Percentiles rank a stretch among this genome's conserved stretches.
phyloP scores from a whole-genome alignment of 2,797 vertebrate species.

The Takifugu rubripes region DNA sequence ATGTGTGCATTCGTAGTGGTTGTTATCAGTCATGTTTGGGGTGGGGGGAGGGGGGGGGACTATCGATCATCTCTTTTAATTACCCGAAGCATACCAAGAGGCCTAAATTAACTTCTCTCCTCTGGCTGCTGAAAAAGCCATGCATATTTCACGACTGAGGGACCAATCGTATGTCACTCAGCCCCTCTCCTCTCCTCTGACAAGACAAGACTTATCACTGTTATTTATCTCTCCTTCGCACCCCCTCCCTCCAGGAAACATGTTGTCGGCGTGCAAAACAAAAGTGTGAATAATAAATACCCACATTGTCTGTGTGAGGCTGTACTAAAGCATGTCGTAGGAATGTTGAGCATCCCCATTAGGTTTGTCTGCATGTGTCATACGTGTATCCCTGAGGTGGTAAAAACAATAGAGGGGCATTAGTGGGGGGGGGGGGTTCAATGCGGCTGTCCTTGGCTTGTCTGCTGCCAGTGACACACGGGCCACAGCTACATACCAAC shows the following conservation, averaged over 20 bases:
- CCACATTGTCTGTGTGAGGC: constrained; percentile 40
- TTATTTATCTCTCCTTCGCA: constrained; percentile 70
- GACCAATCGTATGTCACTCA: constrained; percentile 78
- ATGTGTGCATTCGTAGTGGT: constrained; percentile 41
- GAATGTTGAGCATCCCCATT: background rate
- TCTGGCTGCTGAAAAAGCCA: constrained; percentile 77
- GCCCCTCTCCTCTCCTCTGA: constrained; percentile 69
- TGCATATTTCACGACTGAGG: constrained; percentile 80
- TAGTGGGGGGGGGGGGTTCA: constrained; percentile 61
- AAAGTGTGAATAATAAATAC: constrained; percentile 73
- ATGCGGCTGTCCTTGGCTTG: constrained; percentile 68
- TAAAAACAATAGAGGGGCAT: constrained; percentile 64
- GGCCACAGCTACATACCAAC: background rate
- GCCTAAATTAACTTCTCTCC: constrained; percentile 83
- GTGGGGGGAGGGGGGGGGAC: constrained; percentile 47
- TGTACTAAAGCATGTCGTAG: constrained; percentile 44
- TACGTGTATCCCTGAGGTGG: constrained; percentile 52
- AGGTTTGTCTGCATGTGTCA: constrained; percentile 8
- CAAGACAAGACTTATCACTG: constrained; percentile 76
- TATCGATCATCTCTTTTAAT: constrained; percentile 87
- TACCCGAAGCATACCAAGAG: constrained; percentile 78
- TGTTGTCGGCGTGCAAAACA: constrained; percentile 72
- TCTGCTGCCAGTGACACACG: constrained; percentile 40
- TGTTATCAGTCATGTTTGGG: constrained; percentile 74
- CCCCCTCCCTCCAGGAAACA: constrained; percentile 32